Percentiles rank a stretch among this genome's conserved stretches.
These are phyloP conservation scores for Pseudochaenichthys georgianus DNA, from an alignment of 2,797 vertebrate species.

Conservation along the genomic window DNA sequence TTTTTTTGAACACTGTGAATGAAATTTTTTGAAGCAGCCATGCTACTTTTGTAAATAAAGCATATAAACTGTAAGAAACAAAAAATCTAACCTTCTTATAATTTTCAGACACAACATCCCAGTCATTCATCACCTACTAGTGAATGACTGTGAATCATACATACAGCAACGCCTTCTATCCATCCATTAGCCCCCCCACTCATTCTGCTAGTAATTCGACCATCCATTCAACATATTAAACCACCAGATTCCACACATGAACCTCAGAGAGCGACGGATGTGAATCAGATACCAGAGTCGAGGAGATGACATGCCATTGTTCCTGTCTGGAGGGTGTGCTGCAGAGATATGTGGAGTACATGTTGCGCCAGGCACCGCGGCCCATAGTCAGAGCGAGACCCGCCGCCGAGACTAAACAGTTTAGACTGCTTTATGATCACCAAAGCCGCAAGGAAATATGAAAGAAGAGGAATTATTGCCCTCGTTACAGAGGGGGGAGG, in stretches of 20 bases:
- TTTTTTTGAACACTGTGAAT: too few relatives aligned
- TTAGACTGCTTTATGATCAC: constrained; percentile 79
- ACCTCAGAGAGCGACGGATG: constrained; percentile 56
- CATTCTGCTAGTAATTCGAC: constrained; percentile 11
- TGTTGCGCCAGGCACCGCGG: constrained; percentile 61
- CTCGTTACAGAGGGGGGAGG: constrained; percentile 36
- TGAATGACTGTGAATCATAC: constrained; percentile 32
- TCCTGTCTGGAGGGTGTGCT: constrained; percentile 31
- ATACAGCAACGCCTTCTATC: background rate
- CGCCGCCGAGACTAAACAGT: constrained; percentile 84
- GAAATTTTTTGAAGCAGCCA: background rate
- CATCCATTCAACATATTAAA: constrained; percentile 17
- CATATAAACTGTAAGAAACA: background rate
- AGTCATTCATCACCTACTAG: constrained; percentile 10
- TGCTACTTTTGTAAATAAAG: background rate
- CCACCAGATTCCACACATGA: constrained; percentile 21
- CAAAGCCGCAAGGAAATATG: constrained; percentile 80
- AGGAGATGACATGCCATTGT: constrained; percentile 24
- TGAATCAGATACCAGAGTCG: constrained; percentile 18
- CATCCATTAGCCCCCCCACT: constrained; percentile 4
- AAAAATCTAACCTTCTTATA: background rate
- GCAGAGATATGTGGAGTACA: constrained; percentile 42
- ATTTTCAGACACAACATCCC: background rate
- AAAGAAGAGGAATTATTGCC: constrained; percentile 77
- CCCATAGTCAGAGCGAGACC: constrained; percentile 71